Evolutionary conservation across 1,140 invertebrate genomes (phyloP), one percentile per base, ranked within the genome.

Genomic region (Formica selysi): DNA sequence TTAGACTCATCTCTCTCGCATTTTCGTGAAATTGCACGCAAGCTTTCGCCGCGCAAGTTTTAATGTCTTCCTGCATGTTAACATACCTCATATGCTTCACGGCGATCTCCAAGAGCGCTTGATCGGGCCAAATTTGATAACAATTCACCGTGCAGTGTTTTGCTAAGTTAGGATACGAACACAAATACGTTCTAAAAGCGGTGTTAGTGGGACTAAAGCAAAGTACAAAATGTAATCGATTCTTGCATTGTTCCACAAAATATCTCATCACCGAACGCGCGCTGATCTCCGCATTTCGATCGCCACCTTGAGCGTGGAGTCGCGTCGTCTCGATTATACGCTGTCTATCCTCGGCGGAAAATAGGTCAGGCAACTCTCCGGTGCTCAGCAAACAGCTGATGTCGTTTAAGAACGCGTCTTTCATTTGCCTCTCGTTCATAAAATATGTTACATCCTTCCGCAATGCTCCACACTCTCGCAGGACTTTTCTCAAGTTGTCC

Each of bases 131-230:
- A 11, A 95, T 94, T 86, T 97, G 96, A 92, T 97, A 97, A 96
- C 97, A 98, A 92, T 97, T 96, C 64, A 97, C 96, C 10, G 96
- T 97, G 91, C 97, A 97, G 89, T 96, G 97, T 88, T 97, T 97
- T n/a, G 97, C 94, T 16, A 97, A 93, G 29, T 96, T 96, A 0
- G 96, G 96, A 93, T 96, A 97, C 80, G 96, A 95, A 57, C 96
- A 94, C 6, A 91, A 54, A 70, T 90, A 91, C 26, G 16, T 95
- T 85, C 95, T 95, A 87, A 97, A 96, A 3, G 95, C 93, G 67
- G 95, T 94, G 2, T 96, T 96, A 79, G 96, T 96, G 0, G 96
- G 96, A 89, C 96, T 97, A 91, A 97, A 96, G 54, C 96, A 97
- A 41, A 98, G 91, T 3, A 97, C 94, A 44, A 98, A 95, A 87